Evolutionary conservation across 2,888 invertebrate species (phyloP).

Genomic region (Drosophila picticornis): DNA sequence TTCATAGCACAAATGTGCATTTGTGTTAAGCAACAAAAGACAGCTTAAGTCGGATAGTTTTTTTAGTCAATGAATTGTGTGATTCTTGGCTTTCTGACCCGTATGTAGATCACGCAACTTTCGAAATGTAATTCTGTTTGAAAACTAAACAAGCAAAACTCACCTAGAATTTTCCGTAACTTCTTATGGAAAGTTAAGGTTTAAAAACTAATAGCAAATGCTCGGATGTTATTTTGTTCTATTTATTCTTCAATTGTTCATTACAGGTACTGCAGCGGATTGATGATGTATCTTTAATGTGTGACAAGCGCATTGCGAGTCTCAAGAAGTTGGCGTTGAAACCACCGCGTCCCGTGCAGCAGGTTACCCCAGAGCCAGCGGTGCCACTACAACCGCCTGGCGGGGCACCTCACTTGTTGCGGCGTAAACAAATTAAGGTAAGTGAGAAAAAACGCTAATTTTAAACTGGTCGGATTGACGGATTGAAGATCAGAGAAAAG

Average conservation of each 20-base stretch:
- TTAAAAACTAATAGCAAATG: background rate
- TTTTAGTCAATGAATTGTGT: background rate
- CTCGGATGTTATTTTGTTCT: background rate
- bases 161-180: background rate
- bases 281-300: conserved; percentile 97
- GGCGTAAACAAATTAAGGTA: conserved; percentile 83
- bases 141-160: background rate
- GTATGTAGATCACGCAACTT: conserved; percentile 29
- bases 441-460: conserved; percentile 38
- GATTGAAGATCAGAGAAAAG: background rate
- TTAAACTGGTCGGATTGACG: background rate
- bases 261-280: conserved; percentile 94
- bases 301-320: conserved; percentile 92
- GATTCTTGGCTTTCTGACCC: conserved; percentile 3
- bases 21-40: conserved; percentile 35
- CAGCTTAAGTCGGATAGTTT: conserved; percentile 32
- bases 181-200: background rate
- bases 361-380: conserved; percentile 91
- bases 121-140: conserved; percentile 13
- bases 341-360: conserved; percentile 91
- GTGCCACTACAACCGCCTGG: conserved; percentile 87
- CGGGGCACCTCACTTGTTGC: conserved; percentile 86
- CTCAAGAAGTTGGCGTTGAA: conserved; percentile 90
- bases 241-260: conserved; percentile 4
- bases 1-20: conserved; percentile 5